Conservation (phyloP, 2,113 vertebrate genomes). For the Myrmophylax atrothorax region DNA sequence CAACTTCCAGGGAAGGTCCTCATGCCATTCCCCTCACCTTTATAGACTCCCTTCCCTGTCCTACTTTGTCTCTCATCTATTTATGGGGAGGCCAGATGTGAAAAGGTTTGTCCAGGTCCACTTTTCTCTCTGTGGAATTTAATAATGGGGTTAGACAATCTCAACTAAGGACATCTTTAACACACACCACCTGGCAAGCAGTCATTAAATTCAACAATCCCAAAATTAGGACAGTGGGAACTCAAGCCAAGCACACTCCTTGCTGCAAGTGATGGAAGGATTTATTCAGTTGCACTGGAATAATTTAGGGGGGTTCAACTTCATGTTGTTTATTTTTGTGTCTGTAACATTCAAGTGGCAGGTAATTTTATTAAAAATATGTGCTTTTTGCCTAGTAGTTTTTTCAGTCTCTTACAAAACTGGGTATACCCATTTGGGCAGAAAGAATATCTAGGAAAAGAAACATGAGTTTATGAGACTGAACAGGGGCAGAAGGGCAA, state of each 20-base stretch:
- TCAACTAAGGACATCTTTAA: background rate
- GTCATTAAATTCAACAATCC: background rate
- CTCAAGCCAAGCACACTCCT: background rate
- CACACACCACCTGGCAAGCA: background rate
- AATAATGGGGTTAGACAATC: background rate
- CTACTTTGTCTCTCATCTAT: background rate
- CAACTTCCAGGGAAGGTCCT: background rate
- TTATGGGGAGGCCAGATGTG: background rate
- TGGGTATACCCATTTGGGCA: background rate
- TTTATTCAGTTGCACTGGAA: background rate
- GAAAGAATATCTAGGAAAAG: background rate
- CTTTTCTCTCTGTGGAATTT: background rate
- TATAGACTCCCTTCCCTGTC: background rate
- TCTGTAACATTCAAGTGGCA: background rate
- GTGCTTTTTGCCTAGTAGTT: background rate
- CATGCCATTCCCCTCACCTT: background rate
- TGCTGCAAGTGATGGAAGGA: background rate
- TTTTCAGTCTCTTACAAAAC: background rate
- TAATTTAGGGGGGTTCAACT: background rate
- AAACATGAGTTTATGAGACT: background rate
- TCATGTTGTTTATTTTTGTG: background rate
- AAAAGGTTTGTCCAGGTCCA: background rate
- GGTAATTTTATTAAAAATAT: background rate
- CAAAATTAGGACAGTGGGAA: background rate
- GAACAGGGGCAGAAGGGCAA: background rate